These are phyloP conservation scores for Ameiurus melas DNA, from an alignment of 2,113 vertebrate species.

Conservation along the genomic window DNA sequence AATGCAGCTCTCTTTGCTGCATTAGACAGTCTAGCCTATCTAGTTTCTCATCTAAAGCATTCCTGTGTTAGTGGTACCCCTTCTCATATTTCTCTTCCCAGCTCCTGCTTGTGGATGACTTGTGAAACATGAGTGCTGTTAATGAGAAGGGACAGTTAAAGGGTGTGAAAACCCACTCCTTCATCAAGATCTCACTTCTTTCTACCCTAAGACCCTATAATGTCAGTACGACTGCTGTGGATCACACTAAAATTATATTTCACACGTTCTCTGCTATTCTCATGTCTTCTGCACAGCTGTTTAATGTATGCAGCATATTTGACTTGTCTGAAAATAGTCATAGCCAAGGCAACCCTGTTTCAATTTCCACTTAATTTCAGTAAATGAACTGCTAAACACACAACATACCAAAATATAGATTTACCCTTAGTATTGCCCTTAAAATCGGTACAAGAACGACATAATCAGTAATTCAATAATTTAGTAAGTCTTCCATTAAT, in stretches of 20 bases:
- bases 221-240: constrained; percentile 11
- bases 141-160: constrained; percentile 48
- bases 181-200: constrained; percentile 41
- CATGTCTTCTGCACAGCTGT: constrained; percentile 9
- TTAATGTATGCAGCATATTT: background rate
- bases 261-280: constrained; percentile 27
- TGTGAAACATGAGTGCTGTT: constrained; percentile 23
- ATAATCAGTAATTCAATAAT: too few relatives aligned
- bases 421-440: background rate
- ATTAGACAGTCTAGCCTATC: background rate
- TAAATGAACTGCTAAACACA: background rate
- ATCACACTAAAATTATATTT: constrained; percentile 19
- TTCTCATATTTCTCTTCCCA: constrained; percentile 2
- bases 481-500: background rate
- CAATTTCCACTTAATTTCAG: background rate
- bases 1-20: constrained; percentile 3
- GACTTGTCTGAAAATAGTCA: constrained; percentile 5
- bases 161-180: constrained; percentile 44
- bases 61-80: constrained; percentile 3
- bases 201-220: constrained; percentile 25
- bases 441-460: background rate
- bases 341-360: background rate
- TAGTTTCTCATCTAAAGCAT: constrained; percentile 19
- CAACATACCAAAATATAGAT: background rate
- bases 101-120: constrained; percentile 4